These are phyloP conservation scores for Laodelphax striatellus DNA, from an alignment of 1,140 invertebrate genomes.

Conservation along the genomic window DNA sequence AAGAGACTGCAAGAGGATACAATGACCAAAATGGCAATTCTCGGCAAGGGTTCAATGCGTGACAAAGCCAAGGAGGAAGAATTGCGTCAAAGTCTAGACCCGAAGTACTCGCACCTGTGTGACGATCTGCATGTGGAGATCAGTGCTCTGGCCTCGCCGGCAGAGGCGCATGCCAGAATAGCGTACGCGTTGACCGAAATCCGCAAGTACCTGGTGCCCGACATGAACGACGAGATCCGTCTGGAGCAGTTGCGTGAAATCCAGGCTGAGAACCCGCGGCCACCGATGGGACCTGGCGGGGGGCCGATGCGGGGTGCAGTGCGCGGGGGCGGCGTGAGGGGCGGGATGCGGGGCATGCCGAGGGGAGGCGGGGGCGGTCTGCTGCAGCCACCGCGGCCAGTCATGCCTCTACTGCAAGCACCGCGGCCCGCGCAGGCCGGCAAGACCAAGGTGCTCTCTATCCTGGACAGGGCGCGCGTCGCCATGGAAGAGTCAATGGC, in stretches of 20 bases:
- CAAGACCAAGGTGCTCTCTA: constrained; percentile 69
- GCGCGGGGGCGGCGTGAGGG: constrained; percentile 20
- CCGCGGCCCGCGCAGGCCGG: constrained; percentile 14
- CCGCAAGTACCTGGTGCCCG: constrained; percentile 41
- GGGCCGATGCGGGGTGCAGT: constrained; percentile 23
- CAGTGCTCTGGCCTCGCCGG: constrained; percentile 74
- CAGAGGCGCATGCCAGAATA: constrained; percentile 83
- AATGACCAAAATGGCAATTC: constrained; percentile 88
- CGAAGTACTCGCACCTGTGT: constrained; percentile 82
- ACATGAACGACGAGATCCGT: constrained; percentile 67
- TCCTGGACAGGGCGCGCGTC: constrained; percentile 62
- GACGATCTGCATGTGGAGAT: constrained; percentile 93
- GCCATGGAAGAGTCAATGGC: constrained; percentile 46
- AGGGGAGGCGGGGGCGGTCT: background rate
- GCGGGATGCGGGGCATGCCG: constrained; percentile 5
- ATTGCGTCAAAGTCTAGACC: constrained; percentile 69
- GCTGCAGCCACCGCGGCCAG: constrained; percentile 34
- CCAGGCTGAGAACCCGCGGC: constrained; percentile 32
- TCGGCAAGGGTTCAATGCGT: constrained; percentile 88
- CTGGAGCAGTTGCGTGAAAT: constrained; percentile 66
- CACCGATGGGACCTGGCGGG: constrained; percentile 18
- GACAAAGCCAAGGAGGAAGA: constrained; percentile 84
- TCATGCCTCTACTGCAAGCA: constrained; percentile 16
- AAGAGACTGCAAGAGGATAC: constrained; percentile 88
- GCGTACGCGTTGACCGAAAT: constrained; percentile 76